Evolutionary conservation across 1,140 invertebrate genomes (phyloP).

Genomic region (Drosophila serrata): DNA sequence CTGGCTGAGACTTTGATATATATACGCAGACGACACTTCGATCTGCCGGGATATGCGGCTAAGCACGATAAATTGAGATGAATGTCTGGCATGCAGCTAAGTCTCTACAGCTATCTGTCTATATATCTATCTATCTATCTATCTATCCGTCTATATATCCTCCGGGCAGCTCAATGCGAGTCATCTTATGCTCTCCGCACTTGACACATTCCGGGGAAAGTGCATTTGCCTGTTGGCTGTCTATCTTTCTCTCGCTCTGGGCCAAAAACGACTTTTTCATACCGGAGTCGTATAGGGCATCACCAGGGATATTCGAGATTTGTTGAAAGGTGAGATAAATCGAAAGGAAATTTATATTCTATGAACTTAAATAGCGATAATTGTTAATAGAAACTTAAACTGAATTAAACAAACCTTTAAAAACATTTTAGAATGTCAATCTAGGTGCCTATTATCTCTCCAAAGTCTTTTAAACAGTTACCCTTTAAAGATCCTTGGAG

Average conservation of each 20-base stretch:
- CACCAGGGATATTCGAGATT: not conserved
- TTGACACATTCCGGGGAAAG: slow-evolving; percentile 39
- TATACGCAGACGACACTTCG: slow-evolving; percentile 70
- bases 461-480: not conserved
- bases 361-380: not conserved
- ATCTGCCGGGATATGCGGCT: slow-evolving; percentile 68
- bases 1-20: slow-evolving; percentile 57
- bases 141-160: slow-evolving; percentile 38
- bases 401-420: not conserved
- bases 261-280: slow-evolving; percentile 41
- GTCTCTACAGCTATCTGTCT: slow-evolving; percentile 44
- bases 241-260: slow-evolving; percentile 46
- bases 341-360: not conserved
- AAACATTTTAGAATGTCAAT: not conserved
- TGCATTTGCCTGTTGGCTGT: slow-evolving; percentile 71
- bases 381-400: not conserved
- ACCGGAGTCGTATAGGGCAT: not conserved
- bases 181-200: slow-evolving; percentile 49
- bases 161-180: slow-evolving; percentile 42
- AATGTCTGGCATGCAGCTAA: slow-evolving; percentile 68
- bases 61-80: slow-evolving; percentile 80
- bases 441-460: too few species aligned
- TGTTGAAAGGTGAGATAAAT: not conserved
- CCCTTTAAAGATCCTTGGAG: too few species aligned
- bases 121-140: slow-evolving; percentile 33